phyloP scores from a whole-genome alignment of 2,888 invertebrate genomes.

The Drosophila recens region DNA sequence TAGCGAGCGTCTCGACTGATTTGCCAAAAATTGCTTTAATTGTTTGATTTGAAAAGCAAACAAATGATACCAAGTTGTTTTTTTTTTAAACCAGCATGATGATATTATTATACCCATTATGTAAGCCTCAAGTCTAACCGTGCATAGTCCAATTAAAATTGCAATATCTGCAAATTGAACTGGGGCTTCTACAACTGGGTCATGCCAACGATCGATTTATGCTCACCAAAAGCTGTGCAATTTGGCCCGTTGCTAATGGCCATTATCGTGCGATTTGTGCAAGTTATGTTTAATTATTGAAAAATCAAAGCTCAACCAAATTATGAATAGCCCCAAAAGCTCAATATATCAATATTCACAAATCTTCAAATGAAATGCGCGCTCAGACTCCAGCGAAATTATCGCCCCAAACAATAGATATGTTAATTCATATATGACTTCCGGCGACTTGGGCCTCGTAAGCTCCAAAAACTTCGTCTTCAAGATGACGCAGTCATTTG shows the following conservation, averaged over 20 bases:
- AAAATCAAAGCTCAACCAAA: slow-evolving; percentile 35
- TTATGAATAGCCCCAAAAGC: slow-evolving; percentile 25
- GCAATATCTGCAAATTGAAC: slow-evolving; percentile 55
- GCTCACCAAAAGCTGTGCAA: slow-evolving; percentile 37
- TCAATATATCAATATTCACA: slow-evolving; percentile 14
- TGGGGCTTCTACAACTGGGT: slow-evolving; percentile 58
- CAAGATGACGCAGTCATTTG: slow-evolving; percentile 60
- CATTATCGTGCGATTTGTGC: too few species aligned
- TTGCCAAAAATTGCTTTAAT: slow-evolving; percentile 59
- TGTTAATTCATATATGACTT: slow-evolving; percentile 61
- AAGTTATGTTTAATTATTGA: slow-evolving; percentile 61
- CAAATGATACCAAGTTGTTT: slow-evolving; percentile 24
- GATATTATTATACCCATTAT: slow-evolving; percentile 20
- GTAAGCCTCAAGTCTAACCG: slow-evolving; percentile 21
- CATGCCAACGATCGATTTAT: slow-evolving; percentile 48
- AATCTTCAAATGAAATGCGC: slow-evolving; percentile 26
- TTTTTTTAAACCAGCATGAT: neutral
- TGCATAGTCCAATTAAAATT: slow-evolving; percentile 60
- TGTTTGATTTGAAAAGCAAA: slow-evolving; percentile 44
- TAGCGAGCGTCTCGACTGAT: slow-evolving; percentile 20
- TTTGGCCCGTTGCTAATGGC: slow-evolving; percentile 70
- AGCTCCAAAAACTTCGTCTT: slow-evolving; percentile 17
- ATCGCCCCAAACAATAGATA: slow-evolving; percentile 49
- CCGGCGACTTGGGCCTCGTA: slow-evolving; percentile 53
- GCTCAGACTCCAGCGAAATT: slow-evolving; percentile 54